Base-by-base conservation (phyloP, 2,113 vertebrate genomes). In the Eulemur rufifrons region DNA sequence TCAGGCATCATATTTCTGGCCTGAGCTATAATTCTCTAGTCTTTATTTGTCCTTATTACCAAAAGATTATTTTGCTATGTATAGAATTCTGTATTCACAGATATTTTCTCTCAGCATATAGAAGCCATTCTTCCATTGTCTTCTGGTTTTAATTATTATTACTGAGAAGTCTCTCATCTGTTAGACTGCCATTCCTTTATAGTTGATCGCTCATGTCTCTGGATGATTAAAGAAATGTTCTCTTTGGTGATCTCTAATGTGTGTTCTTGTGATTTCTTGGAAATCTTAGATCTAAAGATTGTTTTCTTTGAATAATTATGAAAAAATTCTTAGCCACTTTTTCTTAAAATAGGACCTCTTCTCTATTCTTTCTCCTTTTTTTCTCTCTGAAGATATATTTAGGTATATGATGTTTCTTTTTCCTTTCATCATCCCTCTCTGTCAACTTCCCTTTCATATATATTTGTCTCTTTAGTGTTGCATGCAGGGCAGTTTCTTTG, bases 81-180 rank as follows among this genome's bases (percentile, higher is more conserved):
- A 25, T 50, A 59, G 37, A 42, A 96, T 95, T 93, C 8, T 89
- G 1, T 42, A 71, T 85, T 95, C 13, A 76, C 11, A 50, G 23
- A 27, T 91, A n/a, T 86, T 89, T 91, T 91, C 45, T 92, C 37
- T 76, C 2, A 77, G 11, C 8, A 82, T 8, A 50, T 89, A 61
- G 66, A 42, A 71, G 21, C 34, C 85, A 34, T 69, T 84, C 71
- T 64, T 76, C 5, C 27, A 42, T 39, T 76, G 81, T 81, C 23
- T 82, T 74, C 52, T 88, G 21, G 17, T 69, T 88, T 85, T 85
- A 93, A 87, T 68, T 93, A 82, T 71, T 77, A 1, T 93, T 56
- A 81, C 21, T 88, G 47, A 77, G 34, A 74, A 76, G 9, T 50
- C 20, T 50, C 6, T 74, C 32, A 50, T 64, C 90, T 78, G 14